These are phyloP conservation scores for Maniola jurtina DNA, from an alignment of 1,140 invertebrate genomes.

Conservation along the genomic window DNA sequence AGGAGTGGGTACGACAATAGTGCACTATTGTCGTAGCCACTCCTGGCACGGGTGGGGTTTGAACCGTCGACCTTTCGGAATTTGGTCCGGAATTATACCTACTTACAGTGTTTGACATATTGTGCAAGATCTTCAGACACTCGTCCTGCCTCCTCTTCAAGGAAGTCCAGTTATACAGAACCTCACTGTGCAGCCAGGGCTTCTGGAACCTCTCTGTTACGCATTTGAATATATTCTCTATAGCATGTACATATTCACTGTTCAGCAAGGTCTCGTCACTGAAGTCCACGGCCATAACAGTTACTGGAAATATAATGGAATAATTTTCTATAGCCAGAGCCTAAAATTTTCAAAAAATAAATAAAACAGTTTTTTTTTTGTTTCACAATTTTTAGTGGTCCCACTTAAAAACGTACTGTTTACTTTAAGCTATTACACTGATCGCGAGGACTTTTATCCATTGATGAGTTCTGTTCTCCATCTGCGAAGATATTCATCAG, in stretches of 20 bases:
- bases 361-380: too few species aligned
- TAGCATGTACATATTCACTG: slow-evolving; percentile 48
- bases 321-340: background rate
- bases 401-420: too few species aligned
- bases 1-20: too few species aligned
- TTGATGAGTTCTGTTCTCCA: too few species aligned
- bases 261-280: slow-evolving; percentile 47
- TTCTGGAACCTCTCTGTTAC: slow-evolving; percentile 62
- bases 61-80: too few species aligned
- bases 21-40: too few species aligned
- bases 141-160: slow-evolving; percentile 53
- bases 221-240: slow-evolving; percentile 50
- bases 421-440: too few species aligned
- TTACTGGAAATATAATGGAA: slow-evolving; percentile 36
- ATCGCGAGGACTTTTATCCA: too few species aligned
- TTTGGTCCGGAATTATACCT: background rate
- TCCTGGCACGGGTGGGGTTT: too few species aligned
- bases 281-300: slow-evolving; percentile 56
- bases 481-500: too few species aligned
- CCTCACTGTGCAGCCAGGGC: slow-evolving; percentile 52
- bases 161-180: slow-evolving; percentile 43
- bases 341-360: too few species aligned
- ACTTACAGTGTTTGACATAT: slow-evolving; percentile 54
- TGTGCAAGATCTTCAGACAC: slow-evolving; percentile 51
- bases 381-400: too few species aligned